Conservation (phyloP, 2,113 vertebrate species). For the Prunella fulvescens region DNA sequence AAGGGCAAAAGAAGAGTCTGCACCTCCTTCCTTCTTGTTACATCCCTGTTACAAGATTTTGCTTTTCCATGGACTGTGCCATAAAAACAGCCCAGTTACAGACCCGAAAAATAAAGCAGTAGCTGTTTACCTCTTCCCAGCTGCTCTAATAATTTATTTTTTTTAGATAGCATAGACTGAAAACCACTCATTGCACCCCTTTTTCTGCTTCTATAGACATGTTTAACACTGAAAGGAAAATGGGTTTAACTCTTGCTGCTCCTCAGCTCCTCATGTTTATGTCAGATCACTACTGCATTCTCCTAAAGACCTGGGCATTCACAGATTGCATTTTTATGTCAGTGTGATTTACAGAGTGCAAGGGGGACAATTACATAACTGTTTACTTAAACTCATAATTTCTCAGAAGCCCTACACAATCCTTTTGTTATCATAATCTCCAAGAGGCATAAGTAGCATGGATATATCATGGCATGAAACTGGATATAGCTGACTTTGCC, state of each 20-base stretch:
- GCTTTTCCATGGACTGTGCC: neutral
- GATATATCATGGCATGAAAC: slow-evolving; percentile 67
- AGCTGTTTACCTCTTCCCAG: neutral
- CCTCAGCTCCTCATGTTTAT: neutral
- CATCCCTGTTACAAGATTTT: neutral
- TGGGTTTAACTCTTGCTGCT: neutral
- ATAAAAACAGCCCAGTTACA: neutral
- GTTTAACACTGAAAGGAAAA: neutral
- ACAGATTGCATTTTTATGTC: slow-evolving; percentile 43
- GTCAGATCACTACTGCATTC: neutral
- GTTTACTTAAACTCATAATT: slow-evolving; percentile 60
- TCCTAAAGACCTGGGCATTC: slow-evolving; percentile 46
- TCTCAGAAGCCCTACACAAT: slow-evolving; percentile 62
- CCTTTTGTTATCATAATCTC: slow-evolving; percentile 71
- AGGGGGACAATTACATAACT: slow-evolving; percentile 67
- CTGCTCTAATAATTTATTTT: neutral
- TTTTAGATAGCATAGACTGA: neutral
- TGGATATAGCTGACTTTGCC: slow-evolving; percentile 65
- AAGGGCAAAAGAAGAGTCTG: neutral
- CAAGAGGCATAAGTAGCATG: slow-evolving; percentile 33
- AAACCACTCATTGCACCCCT: accelerated
- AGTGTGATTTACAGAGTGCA: slow-evolving; percentile 58
- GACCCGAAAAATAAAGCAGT: neutral
- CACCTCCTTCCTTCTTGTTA: neutral
- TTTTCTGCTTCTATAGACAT: neutral